Base-by-base conservation (phyloP, 2,888 invertebrate species). In the Campopleginae sp. region DNA sequence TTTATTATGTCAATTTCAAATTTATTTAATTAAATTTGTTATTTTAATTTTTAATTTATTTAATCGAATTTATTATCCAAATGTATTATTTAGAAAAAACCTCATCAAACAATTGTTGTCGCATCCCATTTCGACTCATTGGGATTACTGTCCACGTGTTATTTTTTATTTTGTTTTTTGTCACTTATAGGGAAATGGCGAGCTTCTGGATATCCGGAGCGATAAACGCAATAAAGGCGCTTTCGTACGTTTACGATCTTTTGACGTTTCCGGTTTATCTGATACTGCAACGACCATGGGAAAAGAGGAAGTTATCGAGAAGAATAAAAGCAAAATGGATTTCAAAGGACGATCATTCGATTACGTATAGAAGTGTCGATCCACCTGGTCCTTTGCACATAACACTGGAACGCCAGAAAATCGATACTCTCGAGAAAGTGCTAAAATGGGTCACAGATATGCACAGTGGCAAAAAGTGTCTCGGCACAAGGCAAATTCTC, bases 231-330 rank as follows among this genome's bases (percentile, higher is more conserved):
- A 96, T 98, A 92, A 97, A 96, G 94, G 96, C 97, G 75, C 95
- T 98, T 89, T 96, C 97, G 89, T 96, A 98, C 93, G 95, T 98
- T 88, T 98, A 97, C 94, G 98, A 99, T 94, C 95, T 98, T 91
- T 94, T 99, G 92, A 98, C 98, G 85, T 97, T 98, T 94, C 98
- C 99, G 85, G 96, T 98, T 42, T 98, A 98, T 94, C 96, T 98
- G 91, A 94, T 98, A 87, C 94, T 97, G 88, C 98, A 98, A 94
- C 95, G 96, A 91, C 98, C 98, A 85, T 98, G 98, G 98, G 96
- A 96, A 93, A 96, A 96, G 92, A 95, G 97, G 88, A 96, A 96
- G 86, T 95, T 96, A 82, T 96, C 97, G 68, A 95, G 97, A 88
- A 95, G 97, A 91, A 95, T 97, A 88, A 98, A 98, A 96, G 97